Evolutionary conservation across 2,888 invertebrate species (phyloP).

Genomic region (Andrena bicolor): DNA sequence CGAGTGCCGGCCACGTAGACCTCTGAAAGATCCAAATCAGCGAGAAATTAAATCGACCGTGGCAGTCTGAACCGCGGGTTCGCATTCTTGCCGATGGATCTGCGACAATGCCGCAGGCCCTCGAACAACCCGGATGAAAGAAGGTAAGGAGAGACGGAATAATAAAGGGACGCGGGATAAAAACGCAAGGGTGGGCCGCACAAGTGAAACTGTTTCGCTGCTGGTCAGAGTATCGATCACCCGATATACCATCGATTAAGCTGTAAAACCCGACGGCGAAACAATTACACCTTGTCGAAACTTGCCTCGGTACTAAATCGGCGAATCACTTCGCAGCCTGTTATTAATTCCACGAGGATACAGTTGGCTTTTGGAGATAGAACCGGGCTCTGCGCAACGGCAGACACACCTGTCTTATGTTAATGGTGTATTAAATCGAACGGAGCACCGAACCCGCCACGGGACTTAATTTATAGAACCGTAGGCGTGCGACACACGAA

Average conservation of each 20-base stretch:
- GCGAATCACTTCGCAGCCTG: constrained; percentile 43
- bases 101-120: constrained; percentile 50
- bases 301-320: constrained; percentile 43
- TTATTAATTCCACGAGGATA: constrained; percentile 63
- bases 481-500: constrained; percentile 40
- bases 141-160: not conserved
- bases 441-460: constrained; percentile 22
- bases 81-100: constrained; percentile 60
- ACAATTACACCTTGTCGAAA: constrained; percentile 61
- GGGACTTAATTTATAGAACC: constrained; percentile 57
- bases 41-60: constrained; percentile 74
- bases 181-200: constrained; percentile 64
- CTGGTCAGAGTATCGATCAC: constrained; percentile 58
- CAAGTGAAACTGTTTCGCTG: constrained; percentile 50
- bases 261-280: constrained; percentile 53
- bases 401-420: constrained; percentile 66
- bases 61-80: constrained; percentile 58
- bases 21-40: constrained; percentile 64
- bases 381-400: constrained; percentile 24
- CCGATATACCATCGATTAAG: constrained; percentile 62
- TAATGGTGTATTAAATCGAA: constrained; percentile 69
- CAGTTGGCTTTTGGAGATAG: not conserved
- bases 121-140: constrained; percentile 33
- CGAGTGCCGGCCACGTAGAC: constrained; percentile 56
- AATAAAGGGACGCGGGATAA: not conserved